Percentiles rank a stretch among this genome's conserved stretches.
Evolutionary conservation across 2,888 invertebrate genomes (phyloP).

Genomic region (Parapristionchus giblindavisi): DNA sequence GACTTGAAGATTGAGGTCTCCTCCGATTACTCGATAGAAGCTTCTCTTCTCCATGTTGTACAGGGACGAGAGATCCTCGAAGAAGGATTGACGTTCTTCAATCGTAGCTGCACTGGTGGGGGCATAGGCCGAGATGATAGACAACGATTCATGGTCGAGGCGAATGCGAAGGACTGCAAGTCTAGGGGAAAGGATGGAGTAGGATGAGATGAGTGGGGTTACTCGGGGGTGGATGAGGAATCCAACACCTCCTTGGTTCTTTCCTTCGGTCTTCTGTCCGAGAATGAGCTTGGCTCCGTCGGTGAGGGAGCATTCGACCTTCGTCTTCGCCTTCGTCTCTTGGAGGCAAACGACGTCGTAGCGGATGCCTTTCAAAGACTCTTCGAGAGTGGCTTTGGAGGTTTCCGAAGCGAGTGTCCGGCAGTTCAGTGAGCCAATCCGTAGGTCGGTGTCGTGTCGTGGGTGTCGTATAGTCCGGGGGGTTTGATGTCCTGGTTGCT

Average conservation of each 20-base stretch:
- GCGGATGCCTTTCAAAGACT: background rate
- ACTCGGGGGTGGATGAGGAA: slow-evolving; percentile 15
- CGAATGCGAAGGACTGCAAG: slow-evolving; percentile 7
- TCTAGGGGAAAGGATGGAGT: slow-evolving; percentile 10
- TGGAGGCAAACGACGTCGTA: slow-evolving; percentile 23
- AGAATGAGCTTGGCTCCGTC: slow-evolving; percentile 2
- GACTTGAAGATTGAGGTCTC: background rate
- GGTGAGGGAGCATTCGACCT: background rate
- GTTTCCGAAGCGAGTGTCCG: slow-evolving; percentile 6
- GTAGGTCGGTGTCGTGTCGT: background rate
- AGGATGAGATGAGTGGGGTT: background rate
- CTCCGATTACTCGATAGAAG: background rate
- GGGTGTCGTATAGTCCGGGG: no score
- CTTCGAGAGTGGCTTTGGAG: background rate
- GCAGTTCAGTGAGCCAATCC: background rate
- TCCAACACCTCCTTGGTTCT: slow-evolving; percentile 24
- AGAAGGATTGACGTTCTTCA: slow-evolving; percentile 8
- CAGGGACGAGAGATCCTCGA: background rate
- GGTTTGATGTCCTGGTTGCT: slow-evolving; percentile 1
- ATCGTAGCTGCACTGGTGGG: background rate
- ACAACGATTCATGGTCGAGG: background rate
- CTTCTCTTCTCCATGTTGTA: background rate
- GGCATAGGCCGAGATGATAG: slow-evolving; percentile 5
- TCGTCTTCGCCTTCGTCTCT: background rate
- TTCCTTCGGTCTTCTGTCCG: background rate